A percentile compares a stretch with the other conserved stretches of the same genome.
Conservation (phyloP, 2,113 vertebrate genomes). For the Seriola quinqueradiata region DNA sequence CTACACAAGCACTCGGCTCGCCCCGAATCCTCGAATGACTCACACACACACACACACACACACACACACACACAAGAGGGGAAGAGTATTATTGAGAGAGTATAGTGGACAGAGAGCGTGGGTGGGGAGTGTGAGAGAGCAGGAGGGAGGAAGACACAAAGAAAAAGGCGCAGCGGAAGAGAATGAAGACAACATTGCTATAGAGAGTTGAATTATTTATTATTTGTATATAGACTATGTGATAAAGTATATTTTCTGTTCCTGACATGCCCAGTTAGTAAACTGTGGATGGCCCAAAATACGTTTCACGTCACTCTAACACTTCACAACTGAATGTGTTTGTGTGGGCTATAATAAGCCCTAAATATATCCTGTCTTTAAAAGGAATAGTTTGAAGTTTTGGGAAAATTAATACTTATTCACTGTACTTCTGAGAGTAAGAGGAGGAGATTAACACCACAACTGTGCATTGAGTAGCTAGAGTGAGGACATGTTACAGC, state of each 20-base stretch:
- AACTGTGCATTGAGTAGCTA: neutral
- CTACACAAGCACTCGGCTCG: slow-evolving; percentile 56
- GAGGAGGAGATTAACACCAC: neutral
- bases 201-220: neutral
- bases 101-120: slow-evolving; percentile 50
- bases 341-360: neutral
- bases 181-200: slow-evolving; percentile 2
- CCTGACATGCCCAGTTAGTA: neutral
- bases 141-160: slow-evolving; percentile 26
- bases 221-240: neutral
- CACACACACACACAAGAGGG: slow-evolving; percentile 14
- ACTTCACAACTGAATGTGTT: neutral
- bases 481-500: neutral
- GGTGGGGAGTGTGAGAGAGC: slow-evolving; percentile 45
- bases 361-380: too few species aligned
- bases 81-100: slow-evolving; percentile 35
- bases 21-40: slow-evolving; percentile 59
- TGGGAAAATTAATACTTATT: too few species aligned
- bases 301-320: neutral
- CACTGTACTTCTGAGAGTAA: too few species aligned
- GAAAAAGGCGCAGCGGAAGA: slow-evolving; percentile 26
- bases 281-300: neutral
- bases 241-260: neutral
- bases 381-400: too few species aligned
- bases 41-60: slow-evolving; percentile 29